These are phyloP conservation scores for Melanotus villosus DNA, from an alignment of 2,888 invertebrate species.

Conservation along the genomic window DNA sequence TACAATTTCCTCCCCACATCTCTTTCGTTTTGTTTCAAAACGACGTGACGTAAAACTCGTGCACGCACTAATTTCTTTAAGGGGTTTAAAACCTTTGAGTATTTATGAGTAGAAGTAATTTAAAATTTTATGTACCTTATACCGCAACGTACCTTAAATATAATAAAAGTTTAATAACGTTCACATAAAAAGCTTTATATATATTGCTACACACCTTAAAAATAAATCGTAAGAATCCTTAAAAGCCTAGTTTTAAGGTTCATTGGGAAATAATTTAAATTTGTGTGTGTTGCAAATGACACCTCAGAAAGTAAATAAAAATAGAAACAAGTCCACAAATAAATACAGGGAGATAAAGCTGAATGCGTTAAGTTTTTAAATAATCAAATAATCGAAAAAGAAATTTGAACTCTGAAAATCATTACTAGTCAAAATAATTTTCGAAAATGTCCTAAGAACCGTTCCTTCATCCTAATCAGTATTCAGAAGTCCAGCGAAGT, in stretches of 20 bases:
- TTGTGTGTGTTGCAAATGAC: background rate
- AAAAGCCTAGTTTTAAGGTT: background rate
- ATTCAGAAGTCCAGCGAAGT: too few relatives aligned
- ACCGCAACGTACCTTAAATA: constrained; percentile 3
- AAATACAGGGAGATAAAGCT: too few relatives aligned
- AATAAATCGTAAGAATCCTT: background rate
- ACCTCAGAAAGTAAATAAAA: too few relatives aligned
- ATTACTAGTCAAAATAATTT: too few relatives aligned
- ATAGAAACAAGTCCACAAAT: too few relatives aligned
- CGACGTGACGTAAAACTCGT: constrained; percentile 64
- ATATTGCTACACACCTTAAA: background rate
- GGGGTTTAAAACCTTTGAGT: constrained; percentile 62
- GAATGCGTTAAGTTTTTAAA: too few relatives aligned
- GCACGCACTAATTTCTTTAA: constrained; percentile 66
- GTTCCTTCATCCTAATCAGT: too few relatives aligned
- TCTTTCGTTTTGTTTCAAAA: constrained; percentile 66
- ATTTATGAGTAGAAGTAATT: constrained; percentile 63
- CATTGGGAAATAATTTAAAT: background rate
- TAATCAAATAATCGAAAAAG: background rate
- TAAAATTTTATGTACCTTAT: constrained; percentile 54
- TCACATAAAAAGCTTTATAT: constrained; percentile 2
- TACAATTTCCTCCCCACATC: constrained; percentile 59
- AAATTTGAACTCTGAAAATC: too few relatives aligned
- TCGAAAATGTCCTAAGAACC: too few relatives aligned
- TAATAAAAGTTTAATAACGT: constrained; percentile 20